phyloP scores from a whole-genome alignment of 2,797 vertebrate genomes.

The Enteromius unitaeniatus region DNA sequence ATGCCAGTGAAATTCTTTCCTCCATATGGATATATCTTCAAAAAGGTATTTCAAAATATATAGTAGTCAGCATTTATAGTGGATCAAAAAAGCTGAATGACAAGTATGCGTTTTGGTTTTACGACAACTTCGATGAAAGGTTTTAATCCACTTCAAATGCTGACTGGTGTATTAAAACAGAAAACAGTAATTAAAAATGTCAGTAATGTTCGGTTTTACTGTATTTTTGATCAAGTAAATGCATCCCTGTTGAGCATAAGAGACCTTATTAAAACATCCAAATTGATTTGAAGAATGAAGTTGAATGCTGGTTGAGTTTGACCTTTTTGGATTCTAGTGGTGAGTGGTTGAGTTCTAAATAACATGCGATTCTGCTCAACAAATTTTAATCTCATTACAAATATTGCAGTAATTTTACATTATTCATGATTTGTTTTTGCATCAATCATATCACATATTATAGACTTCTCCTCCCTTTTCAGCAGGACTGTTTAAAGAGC shows the following conservation, averaged over 20 bases:
- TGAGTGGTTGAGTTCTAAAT: background rate
- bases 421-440: conserved; percentile 24
- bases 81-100: no score
- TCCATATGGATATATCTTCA: conserved; percentile 63
- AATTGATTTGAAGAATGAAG: background rate
- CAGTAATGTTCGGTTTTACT: background rate
- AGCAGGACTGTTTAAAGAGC: conserved; percentile 17
- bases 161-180: background rate
- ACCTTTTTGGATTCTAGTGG: background rate
- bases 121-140: no score
- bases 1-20: conserved; percentile 61
- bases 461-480: conserved; percentile 11
- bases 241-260: background rate
- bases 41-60: conserved; percentile 33
- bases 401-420: background rate
- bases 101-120: no score
- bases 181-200: background rate
- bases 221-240: background rate
- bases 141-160: no score
- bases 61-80: no score
- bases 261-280: background rate
- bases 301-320: background rate
- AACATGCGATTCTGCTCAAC: background rate
- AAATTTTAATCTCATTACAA: background rate
- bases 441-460: background rate